These are phyloP conservation scores for Eunapius fragilis DNA, from an alignment of 37 sponge, comb jelly and placozoan genomes.

Conservation along the genomic window DNA sequence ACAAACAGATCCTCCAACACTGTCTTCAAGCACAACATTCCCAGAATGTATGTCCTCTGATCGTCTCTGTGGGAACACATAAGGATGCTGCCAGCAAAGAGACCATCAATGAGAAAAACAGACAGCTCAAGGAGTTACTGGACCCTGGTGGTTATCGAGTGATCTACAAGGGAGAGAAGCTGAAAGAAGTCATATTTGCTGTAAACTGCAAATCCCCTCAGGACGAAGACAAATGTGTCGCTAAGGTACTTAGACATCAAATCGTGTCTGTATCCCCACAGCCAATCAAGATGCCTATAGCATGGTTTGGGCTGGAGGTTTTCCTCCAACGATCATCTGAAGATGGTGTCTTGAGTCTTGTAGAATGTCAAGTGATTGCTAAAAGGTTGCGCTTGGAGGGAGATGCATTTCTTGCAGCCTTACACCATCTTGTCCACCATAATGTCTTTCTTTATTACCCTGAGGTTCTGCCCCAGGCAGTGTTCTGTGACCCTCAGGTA, in stretches of 20 bases:
- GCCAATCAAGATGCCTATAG: background rate
- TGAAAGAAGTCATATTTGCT: background rate
- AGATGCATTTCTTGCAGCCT: background rate
- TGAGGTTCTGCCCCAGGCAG: background rate
- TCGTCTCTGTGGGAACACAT: slow-evolving; percentile 4
- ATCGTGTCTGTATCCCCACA: background rate
- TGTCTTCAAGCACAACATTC: background rate
- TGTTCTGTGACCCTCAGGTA: slow-evolving; percentile 9
- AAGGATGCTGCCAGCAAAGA: background rate
- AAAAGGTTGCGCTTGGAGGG: background rate
- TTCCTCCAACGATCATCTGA: background rate
- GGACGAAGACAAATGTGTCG: background rate
- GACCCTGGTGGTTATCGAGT: background rate
- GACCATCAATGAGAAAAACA: background rate
- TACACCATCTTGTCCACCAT: background rate
- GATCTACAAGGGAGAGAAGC: background rate
- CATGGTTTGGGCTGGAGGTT: slow-evolving; percentile 9
- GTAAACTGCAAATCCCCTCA: slow-evolving; percentile 4
- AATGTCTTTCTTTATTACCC: slow-evolving; percentile 9
- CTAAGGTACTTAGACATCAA: background rate
- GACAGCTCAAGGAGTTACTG: background rate
- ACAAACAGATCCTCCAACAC: background rate
- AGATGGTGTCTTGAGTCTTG: background rate
- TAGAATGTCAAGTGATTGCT: slow-evolving; percentile 4
- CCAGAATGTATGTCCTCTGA: background rate